Base-by-base conservation (phyloP, 2,113 vertebrate species). In the Percopsis transmontana region DNA sequence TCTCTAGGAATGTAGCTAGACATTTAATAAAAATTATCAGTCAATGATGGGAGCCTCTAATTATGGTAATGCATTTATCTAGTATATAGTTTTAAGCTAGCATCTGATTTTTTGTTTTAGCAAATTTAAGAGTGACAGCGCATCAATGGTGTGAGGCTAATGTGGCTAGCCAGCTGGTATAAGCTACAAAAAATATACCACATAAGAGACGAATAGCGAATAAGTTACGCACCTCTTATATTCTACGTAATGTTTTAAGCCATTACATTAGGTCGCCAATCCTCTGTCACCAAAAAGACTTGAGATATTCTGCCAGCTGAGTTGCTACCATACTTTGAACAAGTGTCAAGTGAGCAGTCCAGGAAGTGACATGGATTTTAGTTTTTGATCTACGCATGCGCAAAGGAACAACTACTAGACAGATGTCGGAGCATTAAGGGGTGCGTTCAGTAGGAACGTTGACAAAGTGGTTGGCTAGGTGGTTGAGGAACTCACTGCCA, bases 171-270 rank as follows among this genome's bases (percentile, higher is more conserved):
- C 53, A 24, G 23, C 53, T 55, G 42, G 11, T 14, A 14, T 44
- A 44, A 15, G 11, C 3, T 33, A 33, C 27, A 6, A 7, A 33
- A 33, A 33, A 7, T 33, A 33, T 44, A 3, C 12, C 11, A 44
- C 11, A 10, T 44, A 11, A 40, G 42, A 44, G 3, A 15, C 15
- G 14, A 14, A 13, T 3, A 44, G 12, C 11, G 12, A 44, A 15
- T 44, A 23, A 23, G 18, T n/a, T 19, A 85, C 85, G 76, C 71
- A n/a, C 51, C 20, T 54, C 18, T 9, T 9, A 33, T 23, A 41
- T 41, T 2, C 21, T 24, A n/a, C 7, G 10, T 0, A 4, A 8
- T 14, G 19, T 2, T 2, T 15, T 59, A 27, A 23, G 77, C 60
- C 87, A 88, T 82, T 2, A 13, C 73, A 27, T 2, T 21, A 45